These are phyloP conservation scores for Papilio protenor DNA, from an alignment of 2,888 invertebrate species.

Conservation along the genomic window DNA sequence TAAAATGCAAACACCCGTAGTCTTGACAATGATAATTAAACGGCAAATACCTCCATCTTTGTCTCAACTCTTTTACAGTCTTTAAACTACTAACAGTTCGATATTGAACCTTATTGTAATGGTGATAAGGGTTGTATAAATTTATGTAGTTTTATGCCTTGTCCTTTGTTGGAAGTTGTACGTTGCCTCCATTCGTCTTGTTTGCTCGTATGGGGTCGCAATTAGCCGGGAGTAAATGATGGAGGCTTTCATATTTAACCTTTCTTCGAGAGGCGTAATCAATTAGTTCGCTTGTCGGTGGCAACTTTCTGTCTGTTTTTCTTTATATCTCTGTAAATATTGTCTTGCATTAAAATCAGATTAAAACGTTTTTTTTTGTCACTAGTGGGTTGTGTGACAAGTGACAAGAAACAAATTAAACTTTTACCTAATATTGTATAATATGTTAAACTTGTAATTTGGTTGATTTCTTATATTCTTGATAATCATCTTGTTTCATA, in stretches of 20 bases:
- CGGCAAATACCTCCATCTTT: constrained; percentile 68
- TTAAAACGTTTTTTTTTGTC: not conserved
- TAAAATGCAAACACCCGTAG: constrained; percentile 51
- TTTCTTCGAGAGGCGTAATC: constrained; percentile 45
- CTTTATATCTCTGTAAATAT: constrained; percentile 20
- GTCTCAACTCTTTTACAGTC: constrained; percentile 57
- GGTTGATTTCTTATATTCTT: no score
- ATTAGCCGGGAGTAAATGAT: constrained; percentile 65
- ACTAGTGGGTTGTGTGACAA: not conserved
- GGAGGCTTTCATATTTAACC: constrained; percentile 54
- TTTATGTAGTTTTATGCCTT: not conserved
- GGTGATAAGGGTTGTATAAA: constrained; percentile 23
- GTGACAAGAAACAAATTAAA: not conserved
- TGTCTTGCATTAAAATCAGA: not conserved
- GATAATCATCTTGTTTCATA: no score
- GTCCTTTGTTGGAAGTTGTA: constrained; percentile 44
- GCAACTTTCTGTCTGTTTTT: constrained; percentile 27
- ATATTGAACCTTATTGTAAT: constrained; percentile 50
- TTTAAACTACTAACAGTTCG: constrained; percentile 35
- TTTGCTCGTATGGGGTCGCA: constrained; percentile 67
- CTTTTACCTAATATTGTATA: no score
- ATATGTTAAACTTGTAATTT: no score
- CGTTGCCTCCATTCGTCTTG: constrained; percentile 65
- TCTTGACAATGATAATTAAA: constrained; percentile 76
- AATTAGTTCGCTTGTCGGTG: constrained; percentile 42